Evolutionary conservation across 37 sponge, comb jelly and placozoan species (phyloP).

Genomic region (Crambe crambe): DNA sequence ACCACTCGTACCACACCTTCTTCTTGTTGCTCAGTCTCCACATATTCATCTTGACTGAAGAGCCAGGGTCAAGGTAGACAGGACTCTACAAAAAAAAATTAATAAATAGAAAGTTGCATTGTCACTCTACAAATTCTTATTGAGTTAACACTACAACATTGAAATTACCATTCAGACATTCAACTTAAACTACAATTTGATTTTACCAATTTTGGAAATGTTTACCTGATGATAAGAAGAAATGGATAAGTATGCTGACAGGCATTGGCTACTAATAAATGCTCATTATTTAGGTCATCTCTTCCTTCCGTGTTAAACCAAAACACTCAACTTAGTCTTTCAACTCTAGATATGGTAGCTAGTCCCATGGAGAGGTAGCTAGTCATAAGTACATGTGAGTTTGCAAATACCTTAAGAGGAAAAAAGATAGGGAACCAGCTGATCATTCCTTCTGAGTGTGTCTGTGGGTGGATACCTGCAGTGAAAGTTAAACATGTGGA

Average conservation of each 20-base stretch:
- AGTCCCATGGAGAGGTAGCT: too few species aligned
- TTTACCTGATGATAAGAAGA: too few species aligned
- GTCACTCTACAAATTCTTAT: neutral
- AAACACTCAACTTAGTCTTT: too few species aligned
- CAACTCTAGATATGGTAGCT: too few species aligned
- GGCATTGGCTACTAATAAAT: too few species aligned
- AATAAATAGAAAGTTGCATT: neutral
- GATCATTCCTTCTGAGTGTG: constrained; percentile 95
- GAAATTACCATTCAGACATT: neutral
- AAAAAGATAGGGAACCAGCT: constrained; percentile 99
- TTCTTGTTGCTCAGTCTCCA: constrained; percentile 74
- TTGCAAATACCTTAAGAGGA: constrained; percentile 88
- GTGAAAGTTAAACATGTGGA: neutral
- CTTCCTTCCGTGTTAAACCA: too few species aligned
- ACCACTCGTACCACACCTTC: constrained; percentile 99
- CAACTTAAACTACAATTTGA: too few species aligned
- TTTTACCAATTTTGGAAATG: too few species aligned
- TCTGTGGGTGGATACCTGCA: constrained; percentile 84
- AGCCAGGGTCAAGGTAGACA: constrained; percentile 36
- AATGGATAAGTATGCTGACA: too few species aligned
- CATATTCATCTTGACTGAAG: constrained; percentile 55
- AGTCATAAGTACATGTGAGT: too few species aligned
- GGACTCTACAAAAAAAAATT: constrained; percentile 44
- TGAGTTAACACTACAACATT: too few species aligned
- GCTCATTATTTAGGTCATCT: too few species aligned